Base-by-base conservation (phyloP, 1,140 invertebrate genomes). In the Ostrea edulis region DNA sequence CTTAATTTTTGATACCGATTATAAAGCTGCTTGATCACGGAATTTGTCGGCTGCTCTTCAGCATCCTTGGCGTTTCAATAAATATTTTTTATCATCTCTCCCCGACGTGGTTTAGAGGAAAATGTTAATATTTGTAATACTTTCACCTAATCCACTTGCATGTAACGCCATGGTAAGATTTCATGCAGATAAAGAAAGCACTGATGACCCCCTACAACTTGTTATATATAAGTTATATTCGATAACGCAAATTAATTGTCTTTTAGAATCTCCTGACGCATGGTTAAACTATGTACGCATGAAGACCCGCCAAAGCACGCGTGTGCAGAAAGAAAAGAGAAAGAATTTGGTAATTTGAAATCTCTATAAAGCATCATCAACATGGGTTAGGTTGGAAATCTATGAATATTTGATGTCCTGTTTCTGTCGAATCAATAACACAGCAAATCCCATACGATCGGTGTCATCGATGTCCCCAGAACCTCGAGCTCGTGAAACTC, bases 91-190 rank as follows among this genome's bases (percentile, higher is more conserved):
- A 77, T 77, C 68, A 29, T 77, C 68, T 77, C 11, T 25, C 25
- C n/a, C n/a, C 12, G 58, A 62, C 58, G 3, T 77, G 29, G 29
- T 25, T 71, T 77, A 35, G 68, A 77, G 29, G 68, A 77, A 71
- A 77, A 29, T 77, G 68, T 29, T 29, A 77, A 29, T 14, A 25
- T 77, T 25, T 77, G 25, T 77, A 20, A 35, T 35, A 77, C 68
- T 77, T 77, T 77, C 68, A 77, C 68, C 68, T 77, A 77, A 77
- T 77, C 68, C 68, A 25, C 68, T 29, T 35, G 68, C 68, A 77
- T 77, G 68, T 8, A 25, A 77, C 25, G 68, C 55, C 29, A 29
- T 29, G 68, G 35, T 77, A 77, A 77, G 68, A 77, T 77, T 29
- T 77, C 25, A 29, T 22, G 29, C 12, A 29, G 68, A 77, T 71